These are phyloP conservation scores for Chaetorhynchus papuensis DNA, from an alignment of 2,113 vertebrate genomes.

Conservation along the genomic window DNA sequence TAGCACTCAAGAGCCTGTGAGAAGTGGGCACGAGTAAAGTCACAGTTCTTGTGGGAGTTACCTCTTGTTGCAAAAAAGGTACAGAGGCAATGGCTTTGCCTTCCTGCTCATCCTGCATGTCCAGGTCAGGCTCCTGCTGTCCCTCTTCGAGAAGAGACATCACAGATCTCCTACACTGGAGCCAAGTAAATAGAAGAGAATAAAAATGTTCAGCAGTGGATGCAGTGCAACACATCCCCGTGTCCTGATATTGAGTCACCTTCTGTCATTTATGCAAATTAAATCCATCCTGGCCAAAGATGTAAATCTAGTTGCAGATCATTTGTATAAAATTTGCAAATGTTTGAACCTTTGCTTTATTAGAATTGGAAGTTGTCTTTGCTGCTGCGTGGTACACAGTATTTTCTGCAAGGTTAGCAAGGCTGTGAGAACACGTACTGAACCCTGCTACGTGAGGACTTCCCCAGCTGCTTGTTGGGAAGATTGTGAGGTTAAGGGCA, in stretches of 20 bases:
- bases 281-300: background rate
- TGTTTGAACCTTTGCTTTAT: background rate
- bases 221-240: background rate
- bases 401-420: background rate
- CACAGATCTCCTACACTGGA: background rate
- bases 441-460: background rate
- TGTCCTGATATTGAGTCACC: background rate
- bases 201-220: background rate
- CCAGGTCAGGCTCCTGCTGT: background rate
- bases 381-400: background rate
- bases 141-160: background rate
- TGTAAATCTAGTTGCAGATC: background rate
- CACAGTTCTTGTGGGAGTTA: background rate
- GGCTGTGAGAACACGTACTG: background rate
- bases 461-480: background rate
- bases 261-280: conserved; percentile 14
- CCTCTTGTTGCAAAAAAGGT: background rate
- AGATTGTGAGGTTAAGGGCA: background rate
- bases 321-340: background rate
- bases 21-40: background rate
- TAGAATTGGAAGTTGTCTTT: background rate
- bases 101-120: background rate
- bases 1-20: background rate
- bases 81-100: background rate
- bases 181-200: background rate